A percentile compares a stretch with the other conserved stretches of the same genome.
phyloP scores from a whole-genome alignment of 2,888 invertebrate species.

The Agrilus biguttatus region DNA sequence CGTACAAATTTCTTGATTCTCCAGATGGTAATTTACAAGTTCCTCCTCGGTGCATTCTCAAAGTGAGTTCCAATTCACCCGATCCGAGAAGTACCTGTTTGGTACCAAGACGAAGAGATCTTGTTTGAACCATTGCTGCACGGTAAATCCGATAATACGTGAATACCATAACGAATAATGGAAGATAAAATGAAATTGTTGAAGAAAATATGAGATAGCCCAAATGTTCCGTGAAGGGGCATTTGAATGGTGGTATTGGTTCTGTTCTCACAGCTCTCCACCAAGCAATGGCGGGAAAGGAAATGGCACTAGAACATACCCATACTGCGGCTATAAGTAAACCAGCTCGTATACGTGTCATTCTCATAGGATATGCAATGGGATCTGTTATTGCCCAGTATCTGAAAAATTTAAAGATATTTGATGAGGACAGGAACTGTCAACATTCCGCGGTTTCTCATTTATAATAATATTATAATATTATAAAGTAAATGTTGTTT shows the following conservation, averaged over 20 bases:
- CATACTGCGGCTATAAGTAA: slow-evolving; percentile 87
- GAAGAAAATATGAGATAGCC: slow-evolving; percentile 96
- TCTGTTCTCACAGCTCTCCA: slow-evolving; percentile 79
- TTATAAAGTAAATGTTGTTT: too few relatives aligned
- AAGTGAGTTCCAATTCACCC: slow-evolving; percentile 73
- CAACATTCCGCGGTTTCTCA: too few relatives aligned
- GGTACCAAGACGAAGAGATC: slow-evolving; percentile 79
- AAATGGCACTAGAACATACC: slow-evolving; percentile 92
- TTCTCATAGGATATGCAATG: slow-evolving; percentile 88
- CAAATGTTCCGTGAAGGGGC: slow-evolving; percentile 92
- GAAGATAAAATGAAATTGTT: slow-evolving; percentile 93
- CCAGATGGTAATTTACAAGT: slow-evolving; percentile 43
- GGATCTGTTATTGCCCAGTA: slow-evolving; percentile 99
- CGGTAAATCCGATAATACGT: slow-evolving; percentile 93
- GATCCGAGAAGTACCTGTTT: slow-evolving; percentile 78
- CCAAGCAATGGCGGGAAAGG: slow-evolving; percentile 96
- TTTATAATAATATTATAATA: too few relatives aligned
- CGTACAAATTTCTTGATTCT: slow-evolving; percentile 24
- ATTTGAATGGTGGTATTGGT: slow-evolving; percentile 70
- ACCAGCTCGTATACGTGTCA: slow-evolving; percentile 78
- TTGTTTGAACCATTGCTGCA: slow-evolving; percentile 84
- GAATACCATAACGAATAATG: slow-evolving; percentile 93
- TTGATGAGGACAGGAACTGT: too few relatives aligned
- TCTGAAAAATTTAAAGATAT: slow-evolving; percentile 29
- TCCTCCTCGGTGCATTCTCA: slow-evolving; percentile 89